Evolutionary conservation across 2,797 vertebrate genomes (phyloP).

Genomic region (Poecilia picta): DNA sequence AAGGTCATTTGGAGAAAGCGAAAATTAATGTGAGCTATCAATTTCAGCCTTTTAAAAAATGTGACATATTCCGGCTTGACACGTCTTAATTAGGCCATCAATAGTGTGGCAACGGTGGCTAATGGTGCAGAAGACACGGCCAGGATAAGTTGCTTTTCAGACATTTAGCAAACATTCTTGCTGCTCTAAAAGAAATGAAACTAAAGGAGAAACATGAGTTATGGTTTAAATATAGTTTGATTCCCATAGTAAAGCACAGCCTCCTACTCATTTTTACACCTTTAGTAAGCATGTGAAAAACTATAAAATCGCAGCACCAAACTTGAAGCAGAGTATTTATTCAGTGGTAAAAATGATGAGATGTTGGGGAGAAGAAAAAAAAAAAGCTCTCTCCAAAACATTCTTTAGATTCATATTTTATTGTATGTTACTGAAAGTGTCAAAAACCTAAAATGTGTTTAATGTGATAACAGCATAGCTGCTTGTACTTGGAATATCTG

Average conservation of each 20-base stretch:
- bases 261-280: neutral
- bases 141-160: constrained; percentile 60
- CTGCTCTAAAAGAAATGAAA: neutral
- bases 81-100: constrained; percentile 83
- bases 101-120: constrained; percentile 74
- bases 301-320: neutral
- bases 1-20: constrained; percentile 78
- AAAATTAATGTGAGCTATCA: constrained; percentile 81
- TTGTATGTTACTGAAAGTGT: neutral
- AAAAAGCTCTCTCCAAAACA: neutral
- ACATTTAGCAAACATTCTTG: constrained; percentile 37
- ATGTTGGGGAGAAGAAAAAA: neutral
- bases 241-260: neutral
- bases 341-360: neutral
- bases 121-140: constrained; percentile 74
- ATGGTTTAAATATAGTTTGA: constrained; percentile 3
- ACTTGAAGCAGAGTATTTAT: neutral
- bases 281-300: neutral
- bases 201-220: constrained; percentile 19
- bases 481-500: neutral
- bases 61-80: constrained; percentile 79
- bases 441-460: neutral
- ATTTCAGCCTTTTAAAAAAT: constrained; percentile 73
- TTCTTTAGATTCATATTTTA: neutral
- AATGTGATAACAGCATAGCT: neutral